These are phyloP conservation scores for Channallabes apus DNA, from an alignment of 2,797 vertebrate genomes.

Conservation along the genomic window DNA sequence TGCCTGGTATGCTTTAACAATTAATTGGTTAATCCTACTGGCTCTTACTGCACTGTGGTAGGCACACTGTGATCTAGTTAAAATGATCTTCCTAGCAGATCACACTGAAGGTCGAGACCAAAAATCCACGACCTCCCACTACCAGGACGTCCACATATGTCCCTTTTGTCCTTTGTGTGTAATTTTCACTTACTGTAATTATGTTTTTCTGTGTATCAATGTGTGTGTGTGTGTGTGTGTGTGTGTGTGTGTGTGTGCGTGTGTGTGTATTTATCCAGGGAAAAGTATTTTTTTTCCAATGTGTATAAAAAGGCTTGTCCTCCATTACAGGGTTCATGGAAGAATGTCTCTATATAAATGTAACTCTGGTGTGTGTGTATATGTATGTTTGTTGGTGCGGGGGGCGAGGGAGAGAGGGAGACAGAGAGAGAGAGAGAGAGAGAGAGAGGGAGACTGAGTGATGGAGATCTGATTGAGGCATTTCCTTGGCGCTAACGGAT, in stretches of 20 bases:
- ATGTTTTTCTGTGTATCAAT: slow-evolving; percentile 9
- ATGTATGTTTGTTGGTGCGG: slow-evolving; percentile 21
- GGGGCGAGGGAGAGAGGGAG: slow-evolving; percentile 37
- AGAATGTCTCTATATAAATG: slow-evolving; percentile 32
- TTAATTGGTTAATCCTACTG: slow-evolving; percentile 12
- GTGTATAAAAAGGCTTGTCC: neutral
- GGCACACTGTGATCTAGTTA: slow-evolving; percentile 3
- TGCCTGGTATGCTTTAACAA: neutral
- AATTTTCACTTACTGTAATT: neutral
- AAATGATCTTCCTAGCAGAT: slow-evolving; percentile 18
- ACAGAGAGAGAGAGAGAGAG: slow-evolving; percentile 53
- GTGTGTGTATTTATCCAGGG: neutral
- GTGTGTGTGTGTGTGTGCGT: no score
- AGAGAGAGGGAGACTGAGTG: slow-evolving; percentile 69
- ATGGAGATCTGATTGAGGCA: slow-evolving; percentile 79
- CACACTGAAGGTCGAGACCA: slow-evolving; percentile 25
- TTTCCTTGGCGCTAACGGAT: slow-evolving; percentile 75
- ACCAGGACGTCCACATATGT: neutral
- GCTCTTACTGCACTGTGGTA: slow-evolving; percentile 6
- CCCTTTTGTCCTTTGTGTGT: slow-evolving; percentile 6
- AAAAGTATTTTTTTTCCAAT: neutral
- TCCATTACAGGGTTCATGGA: neutral
- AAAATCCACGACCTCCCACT: neutral
- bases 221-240: neutral
- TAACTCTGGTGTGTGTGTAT: slow-evolving; percentile 22